These are phyloP conservation scores for Caenorhabditis inopinata DNA, from an alignment of 1,140 invertebrate genomes.

Conservation along the genomic window DNA sequence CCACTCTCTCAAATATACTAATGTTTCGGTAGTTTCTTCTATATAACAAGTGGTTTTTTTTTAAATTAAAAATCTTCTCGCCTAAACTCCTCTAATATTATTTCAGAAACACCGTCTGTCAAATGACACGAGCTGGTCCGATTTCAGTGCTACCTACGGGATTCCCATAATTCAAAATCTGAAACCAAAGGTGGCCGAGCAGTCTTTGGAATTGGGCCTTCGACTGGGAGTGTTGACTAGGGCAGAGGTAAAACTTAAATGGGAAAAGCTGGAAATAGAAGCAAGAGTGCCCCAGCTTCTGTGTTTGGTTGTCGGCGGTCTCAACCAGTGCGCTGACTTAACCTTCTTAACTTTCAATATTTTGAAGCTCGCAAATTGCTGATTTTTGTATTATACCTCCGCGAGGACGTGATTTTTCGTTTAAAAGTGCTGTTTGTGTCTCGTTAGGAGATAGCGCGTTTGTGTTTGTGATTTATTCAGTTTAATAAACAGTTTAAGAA, in stretches of 20 bases:
- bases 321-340: no score
- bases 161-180: not conserved
- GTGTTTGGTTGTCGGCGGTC: no score
- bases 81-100: not conserved
- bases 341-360: no score
- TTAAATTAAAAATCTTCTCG: not conserved
- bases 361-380: no score
- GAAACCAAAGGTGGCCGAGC: not conserved
- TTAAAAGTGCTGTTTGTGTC: no score
- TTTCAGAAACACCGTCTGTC: slow-evolving; percentile 28
- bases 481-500: no score
- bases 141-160: slow-evolving; percentile 8
- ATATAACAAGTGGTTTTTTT: not conserved
- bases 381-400: no score
- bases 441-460: no score
- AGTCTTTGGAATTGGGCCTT: not conserved
- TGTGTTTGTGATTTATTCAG: no score
- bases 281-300: no score
- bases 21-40: not conserved
- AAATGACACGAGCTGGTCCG: not conserved
- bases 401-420: no score
- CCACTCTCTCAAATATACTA: not conserved
- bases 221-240: slow-evolving; percentile 20
- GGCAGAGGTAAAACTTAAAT: slow-evolving; percentile 9
- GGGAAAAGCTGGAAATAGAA: no score